A percentile compares a stretch with the other conserved stretches of the same genome.
phyloP scores from a whole-genome alignment of 1,140 invertebrate species.

The Micrasema longulum region DNA sequence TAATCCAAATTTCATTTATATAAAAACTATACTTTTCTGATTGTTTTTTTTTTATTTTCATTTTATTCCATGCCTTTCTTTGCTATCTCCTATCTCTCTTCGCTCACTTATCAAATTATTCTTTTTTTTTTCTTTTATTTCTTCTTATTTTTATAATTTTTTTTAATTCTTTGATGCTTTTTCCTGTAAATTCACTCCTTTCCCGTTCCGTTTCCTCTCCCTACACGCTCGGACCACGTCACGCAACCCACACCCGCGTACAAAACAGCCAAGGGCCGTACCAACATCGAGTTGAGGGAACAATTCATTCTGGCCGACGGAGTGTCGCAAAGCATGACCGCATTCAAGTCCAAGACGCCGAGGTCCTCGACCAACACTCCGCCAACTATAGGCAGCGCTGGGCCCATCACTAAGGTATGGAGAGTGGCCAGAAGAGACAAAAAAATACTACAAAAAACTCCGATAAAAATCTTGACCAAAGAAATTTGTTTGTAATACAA shows the following conservation, averaged over 20 bases:
- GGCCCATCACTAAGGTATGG: conserved; percentile 97
- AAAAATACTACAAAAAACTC: no score
- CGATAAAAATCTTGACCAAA: no score
- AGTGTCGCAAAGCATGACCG: conserved; percentile 97
- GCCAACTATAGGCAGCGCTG: conserved; percentile 72
- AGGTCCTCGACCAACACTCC: conserved; percentile 80
- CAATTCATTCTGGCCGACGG: conserved; percentile 98
- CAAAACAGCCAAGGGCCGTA: conserved; percentile 95
- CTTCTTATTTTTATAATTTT: conserved; percentile 6
- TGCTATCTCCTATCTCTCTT: no score
- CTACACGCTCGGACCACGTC: not conserved
- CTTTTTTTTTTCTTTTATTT: conserved; percentile 14
- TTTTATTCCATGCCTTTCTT: conserved; percentile 41
- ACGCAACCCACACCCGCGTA: conserved; percentile 1
- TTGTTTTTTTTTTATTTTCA: conserved; percentile 53
- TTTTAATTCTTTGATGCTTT: conserved; percentile 58
- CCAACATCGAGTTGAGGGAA: conserved; percentile 98
- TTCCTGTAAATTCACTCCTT: no score
- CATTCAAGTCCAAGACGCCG: conserved; percentile 91
- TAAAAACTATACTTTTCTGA: conserved; percentile 50
- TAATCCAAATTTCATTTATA: conserved; percentile 50
- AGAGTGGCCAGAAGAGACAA: no score
- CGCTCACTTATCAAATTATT: not conserved
- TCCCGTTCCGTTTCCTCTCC: conserved; percentile 24
- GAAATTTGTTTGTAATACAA: no score